These are phyloP conservation scores for Cantharis flavilabris DNA, from an alignment of 2,888 invertebrate genomes.

Conservation along the genomic window DNA sequence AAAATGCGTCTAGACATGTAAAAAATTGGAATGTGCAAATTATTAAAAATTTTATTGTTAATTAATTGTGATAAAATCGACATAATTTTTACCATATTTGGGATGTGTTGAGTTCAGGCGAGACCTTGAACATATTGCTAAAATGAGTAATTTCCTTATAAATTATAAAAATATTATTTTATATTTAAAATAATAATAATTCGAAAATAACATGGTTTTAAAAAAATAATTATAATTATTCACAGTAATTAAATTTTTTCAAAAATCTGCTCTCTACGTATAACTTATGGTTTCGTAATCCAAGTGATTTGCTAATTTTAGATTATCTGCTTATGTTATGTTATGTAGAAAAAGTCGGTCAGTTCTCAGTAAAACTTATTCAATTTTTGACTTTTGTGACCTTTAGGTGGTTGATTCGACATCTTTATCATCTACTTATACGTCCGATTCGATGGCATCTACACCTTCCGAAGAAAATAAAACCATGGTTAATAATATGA, in stretches of 20 bases:
- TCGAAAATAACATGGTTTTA: not conserved
- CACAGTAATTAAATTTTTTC: not conserved
- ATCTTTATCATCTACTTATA: slow-evolving; percentile 45
- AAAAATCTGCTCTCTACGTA: not conserved
- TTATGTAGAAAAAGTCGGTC: not conserved
- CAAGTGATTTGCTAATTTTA: not conserved
- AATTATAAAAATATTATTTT: not conserved
- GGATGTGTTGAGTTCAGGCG: not conserved
- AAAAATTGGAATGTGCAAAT: not conserved
- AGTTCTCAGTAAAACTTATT: not conserved
- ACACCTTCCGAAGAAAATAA: slow-evolving; percentile 51
- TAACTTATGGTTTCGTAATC: not conserved
- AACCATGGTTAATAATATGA: not conserved
- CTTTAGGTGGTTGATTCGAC: slow-evolving; percentile 4
- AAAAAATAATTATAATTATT: not conserved
- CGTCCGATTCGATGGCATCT: slow-evolving; percentile 56
- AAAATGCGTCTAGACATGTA: not conserved
- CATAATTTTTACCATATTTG: not conserved
- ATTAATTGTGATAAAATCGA: not conserved
- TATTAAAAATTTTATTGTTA: not conserved
- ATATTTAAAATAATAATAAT: not conserved
- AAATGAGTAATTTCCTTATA: not conserved
- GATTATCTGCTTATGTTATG: not conserved
- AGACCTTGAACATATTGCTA: not conserved
- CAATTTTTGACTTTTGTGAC: not conserved